Conservation (phyloP, 2,797 vertebrate genomes). For the Myripristis murdjan region DNA sequence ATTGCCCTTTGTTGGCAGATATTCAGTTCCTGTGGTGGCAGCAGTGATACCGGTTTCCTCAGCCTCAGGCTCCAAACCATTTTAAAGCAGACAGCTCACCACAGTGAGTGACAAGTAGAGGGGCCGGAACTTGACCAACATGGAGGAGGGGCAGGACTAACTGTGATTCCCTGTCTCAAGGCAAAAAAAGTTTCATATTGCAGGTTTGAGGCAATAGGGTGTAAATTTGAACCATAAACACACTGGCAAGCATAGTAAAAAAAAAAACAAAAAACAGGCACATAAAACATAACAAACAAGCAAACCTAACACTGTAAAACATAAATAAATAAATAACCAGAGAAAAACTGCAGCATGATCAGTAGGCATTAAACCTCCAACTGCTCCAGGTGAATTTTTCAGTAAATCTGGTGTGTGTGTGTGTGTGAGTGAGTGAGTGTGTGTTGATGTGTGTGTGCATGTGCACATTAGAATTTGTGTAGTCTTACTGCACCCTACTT, state of each 20-base stretch:
- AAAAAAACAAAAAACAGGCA: neutral
- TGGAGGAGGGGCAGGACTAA: slow-evolving; percentile 1
- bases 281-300: too few species aligned
- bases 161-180: slow-evolving; percentile 11
- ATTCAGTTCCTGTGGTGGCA: too few species aligned
- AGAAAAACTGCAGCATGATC: too few species aligned
- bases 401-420: neutral
- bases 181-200: slow-evolving; percentile 28
- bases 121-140: too few species aligned
- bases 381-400: neutral
- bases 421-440: slow-evolving; percentile 1
- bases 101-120: too few species aligned
- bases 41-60: too few species aligned
- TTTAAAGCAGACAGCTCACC: too few species aligned
- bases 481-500: neutral
- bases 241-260: slow-evolving; percentile 18
- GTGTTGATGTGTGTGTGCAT: slow-evolving; percentile 10
- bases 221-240: slow-evolving; percentile 42
- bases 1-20: too few species aligned
- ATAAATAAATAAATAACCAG: too few species aligned
- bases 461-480: neutral
- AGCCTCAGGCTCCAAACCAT: too few species aligned
- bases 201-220: slow-evolving; percentile 53
- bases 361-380: slow-evolving; percentile 1
- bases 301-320: too few species aligned